Percentiles rank a stretch among this genome's conserved stretches.
These are phyloP conservation scores for Bos indicus DNA, from an alignment of 2,113 vertebrate species.

Conservation along the genomic window DNA sequence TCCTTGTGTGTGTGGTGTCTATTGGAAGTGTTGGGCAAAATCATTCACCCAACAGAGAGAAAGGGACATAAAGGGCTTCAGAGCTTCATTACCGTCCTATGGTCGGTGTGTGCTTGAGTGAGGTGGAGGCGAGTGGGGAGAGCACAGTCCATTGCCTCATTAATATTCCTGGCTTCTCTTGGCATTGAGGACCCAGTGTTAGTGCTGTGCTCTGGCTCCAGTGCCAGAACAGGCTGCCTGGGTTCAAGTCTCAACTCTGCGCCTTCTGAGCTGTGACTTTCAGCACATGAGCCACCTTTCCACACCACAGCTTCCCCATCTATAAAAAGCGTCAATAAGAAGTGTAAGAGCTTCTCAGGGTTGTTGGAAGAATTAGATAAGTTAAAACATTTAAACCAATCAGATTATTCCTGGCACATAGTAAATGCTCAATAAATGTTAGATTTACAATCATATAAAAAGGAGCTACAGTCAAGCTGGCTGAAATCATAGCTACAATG, in stretches of 20 bases:
- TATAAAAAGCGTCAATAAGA: not conserved
- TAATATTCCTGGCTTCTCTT: not conserved
- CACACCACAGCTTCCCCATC: not conserved
- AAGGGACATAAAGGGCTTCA: not conserved
- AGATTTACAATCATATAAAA: not conserved
- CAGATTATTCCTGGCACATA: not conserved
- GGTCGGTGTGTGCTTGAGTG: too few relatives aligned
- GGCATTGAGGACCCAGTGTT: not conserved
- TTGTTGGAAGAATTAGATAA: not conserved
- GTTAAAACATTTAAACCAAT: not conserved
- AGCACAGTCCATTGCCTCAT: accelerated
- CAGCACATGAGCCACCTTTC: accelerated
- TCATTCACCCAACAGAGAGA: not conserved
- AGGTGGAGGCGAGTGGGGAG: accelerated
- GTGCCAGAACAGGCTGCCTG: not conserved
- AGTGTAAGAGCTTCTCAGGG: not conserved
- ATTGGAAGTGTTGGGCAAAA: not conserved
- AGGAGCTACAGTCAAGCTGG: not conserved
- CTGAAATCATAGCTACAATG: not conserved
- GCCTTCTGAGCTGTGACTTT: not conserved
- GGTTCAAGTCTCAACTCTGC: not conserved
- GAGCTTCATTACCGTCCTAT: accelerated
- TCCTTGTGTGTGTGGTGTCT: not conserved
- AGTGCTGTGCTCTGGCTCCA: not conserved
- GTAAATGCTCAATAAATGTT: not conserved